Conservation (phyloP, 2,113 vertebrate genomes). For the Dicaeum eximium region DNA sequence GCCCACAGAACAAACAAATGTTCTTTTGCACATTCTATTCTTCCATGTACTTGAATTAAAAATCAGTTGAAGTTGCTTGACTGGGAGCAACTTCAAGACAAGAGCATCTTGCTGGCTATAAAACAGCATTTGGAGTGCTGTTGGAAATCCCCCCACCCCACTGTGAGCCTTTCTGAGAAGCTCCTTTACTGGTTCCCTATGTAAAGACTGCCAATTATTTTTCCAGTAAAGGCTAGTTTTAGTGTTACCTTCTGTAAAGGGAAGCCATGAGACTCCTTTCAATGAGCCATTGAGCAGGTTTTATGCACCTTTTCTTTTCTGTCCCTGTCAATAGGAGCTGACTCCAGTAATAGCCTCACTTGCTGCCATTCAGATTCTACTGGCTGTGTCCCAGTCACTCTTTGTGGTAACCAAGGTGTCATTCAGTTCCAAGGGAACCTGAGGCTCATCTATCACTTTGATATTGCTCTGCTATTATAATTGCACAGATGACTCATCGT, state of each 20-base stretch:
- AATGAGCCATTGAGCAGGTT: not conserved
- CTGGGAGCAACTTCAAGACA: not conserved
- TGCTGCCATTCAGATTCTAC: not conserved
- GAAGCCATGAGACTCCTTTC: not conserved
- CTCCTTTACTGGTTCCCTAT: not conserved
- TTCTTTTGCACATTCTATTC: not conserved
- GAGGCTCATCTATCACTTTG: not conserved
- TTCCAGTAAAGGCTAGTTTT: not conserved
- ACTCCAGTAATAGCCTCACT: not conserved
- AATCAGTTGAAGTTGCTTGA: not conserved
- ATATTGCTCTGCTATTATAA: not conserved
- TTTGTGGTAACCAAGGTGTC: not conserved
- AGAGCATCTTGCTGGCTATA: not conserved
- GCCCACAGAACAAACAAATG: not conserved
- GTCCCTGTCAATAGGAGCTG: not conserved
- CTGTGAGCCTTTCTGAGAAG: not conserved
- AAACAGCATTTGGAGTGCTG: not conserved
- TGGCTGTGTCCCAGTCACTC: not conserved
- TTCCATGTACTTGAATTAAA: not conserved
- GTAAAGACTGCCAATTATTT: not conserved
- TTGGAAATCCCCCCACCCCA: not conserved
- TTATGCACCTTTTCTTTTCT: not conserved
- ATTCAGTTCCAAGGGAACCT: not conserved
- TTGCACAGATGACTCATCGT: not conserved
- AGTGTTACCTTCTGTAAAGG: not conserved